Conservation (phyloP, 2,888 invertebrate species). For the Agriopis leucophaearia region DNA sequence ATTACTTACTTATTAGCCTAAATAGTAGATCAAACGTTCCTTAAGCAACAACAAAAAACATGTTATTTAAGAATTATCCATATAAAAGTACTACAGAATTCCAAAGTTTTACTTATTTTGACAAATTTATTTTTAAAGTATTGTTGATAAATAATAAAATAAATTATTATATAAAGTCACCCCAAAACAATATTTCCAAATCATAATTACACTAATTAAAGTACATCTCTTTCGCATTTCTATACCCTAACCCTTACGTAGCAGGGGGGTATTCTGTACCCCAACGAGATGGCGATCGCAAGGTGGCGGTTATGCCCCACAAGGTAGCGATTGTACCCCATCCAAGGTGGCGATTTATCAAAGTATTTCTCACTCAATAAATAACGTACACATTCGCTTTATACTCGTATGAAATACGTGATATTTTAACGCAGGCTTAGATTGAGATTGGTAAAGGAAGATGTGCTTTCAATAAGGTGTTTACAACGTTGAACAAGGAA, state of each 20-base stretch:
- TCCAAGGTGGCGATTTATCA: slow-evolving; percentile 72
- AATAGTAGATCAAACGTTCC: too few species aligned
- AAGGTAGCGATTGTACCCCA: slow-evolving; percentile 23
- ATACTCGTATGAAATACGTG: slow-evolving; percentile 61
- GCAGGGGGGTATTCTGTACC: slow-evolving; percentile 39
- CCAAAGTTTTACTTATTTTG: too few species aligned
- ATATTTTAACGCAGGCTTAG: slow-evolving; percentile 61
- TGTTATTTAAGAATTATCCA: too few species aligned
- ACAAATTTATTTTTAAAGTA: neutral
- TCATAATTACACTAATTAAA: slow-evolving; percentile 41
- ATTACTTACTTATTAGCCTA: too few species aligned
- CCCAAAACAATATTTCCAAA: slow-evolving; percentile 11
- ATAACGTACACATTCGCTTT: slow-evolving; percentile 69
- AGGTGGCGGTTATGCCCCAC: slow-evolving; percentile 53
- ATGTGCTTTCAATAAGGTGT: slow-evolving; percentile 16
- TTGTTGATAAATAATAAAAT: neutral
- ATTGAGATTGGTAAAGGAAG: slow-evolving; percentile 49
- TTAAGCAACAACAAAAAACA: too few species aligned
- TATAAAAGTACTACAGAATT: too few species aligned
- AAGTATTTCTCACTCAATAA: slow-evolving; percentile 82
- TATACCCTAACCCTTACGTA: slow-evolving; percentile 57
- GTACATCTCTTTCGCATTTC: slow-evolving; percentile 33
- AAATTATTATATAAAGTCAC: slow-evolving; percentile 3
- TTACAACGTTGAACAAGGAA: slow-evolving; percentile 7
- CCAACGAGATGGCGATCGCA: slow-evolving; percentile 39